Base-by-base conservation (phyloP, 2,888 invertebrate genomes). In the Lasioglossum leucozonium region DNA sequence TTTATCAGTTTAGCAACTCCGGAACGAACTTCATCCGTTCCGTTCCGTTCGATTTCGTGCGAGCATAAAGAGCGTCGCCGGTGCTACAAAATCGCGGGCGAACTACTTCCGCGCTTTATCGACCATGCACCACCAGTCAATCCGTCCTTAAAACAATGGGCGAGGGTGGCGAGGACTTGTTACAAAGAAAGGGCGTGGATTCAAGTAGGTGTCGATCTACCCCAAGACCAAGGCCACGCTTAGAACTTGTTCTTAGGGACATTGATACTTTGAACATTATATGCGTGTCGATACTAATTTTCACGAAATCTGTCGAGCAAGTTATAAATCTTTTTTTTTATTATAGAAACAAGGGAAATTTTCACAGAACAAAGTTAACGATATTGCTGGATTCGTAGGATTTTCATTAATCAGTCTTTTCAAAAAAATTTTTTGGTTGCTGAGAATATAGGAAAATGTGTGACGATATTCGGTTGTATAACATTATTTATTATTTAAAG, bases 41-140 rank as follows among this genome's bases (percentile, higher is more conserved):
- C n/a, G 22, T 37, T 55, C 22, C 37, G 77, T 76, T 77, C 73
- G 40, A 84, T 81, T 76, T n/a, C 44, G 76, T 13, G 6, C 42
- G 72, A n/a, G 34, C 10, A 22, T 47, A 58, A 42, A 55, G 74
- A 37, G 37, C 67, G 69, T 71, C 73, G 58, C 69, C 67, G 62
- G 75, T 71, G 51, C 51, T 73, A 74, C 75, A 76, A 67, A 67
- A 69, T 79, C 79, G 67, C n/a, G 58, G 78, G 47, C 30, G 71
- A 82, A 74, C 82, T 75, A 87, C 79, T 86, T 87, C 82, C 82
- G 69, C 79, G 80, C 69, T 78, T 86, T 86, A 83, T 87, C 86
- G 87, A 82, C 76, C 86, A 72, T 80, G 74, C 22, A 75, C 67
- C 22, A 75, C 67, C 69, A 67, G 71, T 30, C 40, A 73, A 79